Evolutionary conservation across 64 coral and sea anemone species (phyloP), one percentile per base, ranked within the genome.

Genomic region (Astreopora myriophthalma): DNA sequence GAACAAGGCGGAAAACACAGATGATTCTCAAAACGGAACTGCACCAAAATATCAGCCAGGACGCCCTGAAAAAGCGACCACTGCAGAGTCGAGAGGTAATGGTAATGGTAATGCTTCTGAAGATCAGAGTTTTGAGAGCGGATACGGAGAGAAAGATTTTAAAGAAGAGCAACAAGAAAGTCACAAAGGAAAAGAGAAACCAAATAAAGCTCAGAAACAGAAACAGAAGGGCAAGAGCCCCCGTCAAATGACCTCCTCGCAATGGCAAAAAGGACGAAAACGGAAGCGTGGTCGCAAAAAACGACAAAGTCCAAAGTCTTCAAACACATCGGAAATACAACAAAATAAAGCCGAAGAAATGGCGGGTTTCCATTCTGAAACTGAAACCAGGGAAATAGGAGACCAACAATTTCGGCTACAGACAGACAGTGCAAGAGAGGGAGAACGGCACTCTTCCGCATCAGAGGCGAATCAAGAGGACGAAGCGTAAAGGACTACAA

Each of bases 221-320:
- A 80, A 36, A 55, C 48, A 80, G 26, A 80, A 60, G 32, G 51
- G 14, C 31, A 80, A 60, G 22, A 80, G 22, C 77, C 31, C 19
- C 29, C 12, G 75, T 3, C 75, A 78, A 51, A 78, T 78, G 75
- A 78, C 75, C 17, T 46, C 75, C 28, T 48, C 75, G 11, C 40
- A 78, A 25, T 78, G 75, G 75, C 75, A 78, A 52, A 78, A 78
- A 51, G 75, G 75, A 22, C 79, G 79, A 63, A 83, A 57, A 30
- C 25, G 24, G 26, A 79, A 83, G 57, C 32, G 61, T 34, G 32
- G 58, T 39, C 30, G 38, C 8, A 83, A 34, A 38, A 81, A 37
- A 31, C 32, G 55, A 25, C 28, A 83, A 64, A 64, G 34, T 62
- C 28, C 48, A n/a, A 80, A 60, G 25, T 31, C 2, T 25, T 78